Percentiles rank a stretch among this genome's conserved stretches.
Evolutionary conservation across 2,113 vertebrate genomes (phyloP).

Genomic region (Sphaerodactylus townsendi): DNA sequence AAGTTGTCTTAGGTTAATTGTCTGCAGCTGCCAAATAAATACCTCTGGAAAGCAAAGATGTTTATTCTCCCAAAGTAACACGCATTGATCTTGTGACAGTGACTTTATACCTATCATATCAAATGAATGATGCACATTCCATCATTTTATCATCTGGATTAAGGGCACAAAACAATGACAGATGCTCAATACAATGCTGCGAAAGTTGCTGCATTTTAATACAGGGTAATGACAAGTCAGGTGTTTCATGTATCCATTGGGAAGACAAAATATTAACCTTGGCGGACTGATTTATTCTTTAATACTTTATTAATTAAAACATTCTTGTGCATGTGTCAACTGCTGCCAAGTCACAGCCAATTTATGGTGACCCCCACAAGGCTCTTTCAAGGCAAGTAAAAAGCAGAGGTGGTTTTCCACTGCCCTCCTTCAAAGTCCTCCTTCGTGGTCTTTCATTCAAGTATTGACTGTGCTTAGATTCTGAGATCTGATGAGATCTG

Average conservation of each 20-base stretch:
- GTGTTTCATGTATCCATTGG: constrained; percentile 44
- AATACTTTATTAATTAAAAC: background rate
- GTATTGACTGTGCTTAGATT: no score
- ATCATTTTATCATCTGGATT: constrained; percentile 48
- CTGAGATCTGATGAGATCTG: no score
- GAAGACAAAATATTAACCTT: constrained; percentile 1
- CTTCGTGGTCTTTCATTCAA: no score
- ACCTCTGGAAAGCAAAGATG: constrained; percentile 66
- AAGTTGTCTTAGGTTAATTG: constrained; percentile 67
- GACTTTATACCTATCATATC: constrained; percentile 57
- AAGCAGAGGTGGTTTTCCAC: no score
- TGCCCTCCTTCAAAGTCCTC: no score
- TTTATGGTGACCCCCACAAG: no score
- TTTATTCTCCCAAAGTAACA: constrained; percentile 71
- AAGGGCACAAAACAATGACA: constrained; percentile 25
- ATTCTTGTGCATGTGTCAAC: background rate
- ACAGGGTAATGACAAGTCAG: background rate
- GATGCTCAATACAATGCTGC: constrained; percentile 22
- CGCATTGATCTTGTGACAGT: constrained; percentile 59
- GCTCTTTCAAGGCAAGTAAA: no score
- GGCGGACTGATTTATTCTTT: background rate
- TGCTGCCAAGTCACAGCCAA: no score
- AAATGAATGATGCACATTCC: constrained; percentile 55
- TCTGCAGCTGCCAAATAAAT: constrained; percentile 69
- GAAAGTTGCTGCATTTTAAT: constrained; percentile 9